Percentiles rank a stretch among this genome's conserved stretches.
These are phyloP conservation scores for Pseudanteris insignis DNA, from an alignment of 2,888 invertebrate genomes.

Conservation along the genomic window DNA sequence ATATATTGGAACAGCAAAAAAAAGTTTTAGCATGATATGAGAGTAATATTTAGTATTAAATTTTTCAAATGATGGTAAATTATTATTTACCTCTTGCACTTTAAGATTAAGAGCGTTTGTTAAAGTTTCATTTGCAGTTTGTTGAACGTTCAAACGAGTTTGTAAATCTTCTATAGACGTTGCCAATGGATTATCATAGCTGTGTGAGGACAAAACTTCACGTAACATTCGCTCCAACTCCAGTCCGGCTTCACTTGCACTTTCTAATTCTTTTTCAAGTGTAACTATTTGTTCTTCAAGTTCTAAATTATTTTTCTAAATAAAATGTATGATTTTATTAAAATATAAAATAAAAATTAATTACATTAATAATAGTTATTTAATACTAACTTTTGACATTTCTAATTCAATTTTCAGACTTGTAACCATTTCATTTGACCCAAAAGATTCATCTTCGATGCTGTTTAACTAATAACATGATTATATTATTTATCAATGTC, in stretches of 20 bases:
- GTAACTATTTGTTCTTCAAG: constrained; percentile 76
- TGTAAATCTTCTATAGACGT: constrained; percentile 75
- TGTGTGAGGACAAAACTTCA: constrained; percentile 75
- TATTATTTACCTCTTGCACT: constrained; percentile 63
- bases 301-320: constrained; percentile 65
- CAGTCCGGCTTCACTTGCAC: constrained; percentile 81
- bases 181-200: constrained; percentile 71
- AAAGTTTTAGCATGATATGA: no score
- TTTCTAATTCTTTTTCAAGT: constrained; percentile 80
- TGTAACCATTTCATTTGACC: constrained; percentile 77
- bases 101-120: constrained; percentile 64
- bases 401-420: constrained; percentile 75
- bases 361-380: no score
- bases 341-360: no score
- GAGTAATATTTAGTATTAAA: no score
- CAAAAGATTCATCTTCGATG: constrained; percentile 77
- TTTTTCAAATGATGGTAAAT: neutral
- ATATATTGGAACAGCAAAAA: neutral
- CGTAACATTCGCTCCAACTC: constrained; percentile 77
- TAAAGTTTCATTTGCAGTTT: constrained; percentile 68
- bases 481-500: neutral
- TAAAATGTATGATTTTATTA: constrained; percentile 4
- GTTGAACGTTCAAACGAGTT: constrained; percentile 74
- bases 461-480: constrained; percentile 68
- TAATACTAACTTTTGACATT: constrained; percentile 63